Base-by-base conservation (phyloP, 2,888 invertebrate genomes). In the Thereva unica region DNA sequence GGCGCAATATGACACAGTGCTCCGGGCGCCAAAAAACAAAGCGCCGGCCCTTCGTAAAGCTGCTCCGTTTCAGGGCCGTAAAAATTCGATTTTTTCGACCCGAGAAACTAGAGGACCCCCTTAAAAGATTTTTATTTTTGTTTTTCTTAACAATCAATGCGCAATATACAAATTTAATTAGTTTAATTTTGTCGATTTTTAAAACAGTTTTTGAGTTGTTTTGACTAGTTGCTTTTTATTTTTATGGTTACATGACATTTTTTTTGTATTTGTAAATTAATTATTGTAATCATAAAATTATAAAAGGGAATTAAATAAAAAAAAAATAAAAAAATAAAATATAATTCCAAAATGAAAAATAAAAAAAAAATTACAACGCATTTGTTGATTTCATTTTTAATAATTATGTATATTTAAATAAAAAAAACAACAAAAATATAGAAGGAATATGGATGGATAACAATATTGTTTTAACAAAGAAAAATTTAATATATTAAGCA, bases 331-430 rank as follows among this genome's bases (percentile, higher is more conserved):
- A 61, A 50, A n/a, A n/a, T n/a, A n/a, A 23, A 23, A 23, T 23
- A 23, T 23, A 23, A 23, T 23, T 23, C 23, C 23, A 23, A 23
- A 23, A 23, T 23, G 23, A 23, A 23, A n/a, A n/a, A n/a, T n/a
- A n/a, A n/a, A n/a, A n/a, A n/a, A 23, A 23, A 23, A 23, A 23
- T 23, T 23, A 23, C 23, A 23, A 23, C 23, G 23, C 50, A 61
- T 61, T 61, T 61, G 50, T 61, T 61, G 61, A 61, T 61, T 61
- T 61, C 61, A 61, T 61, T 61, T 61, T 61, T 61, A 61, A 61
- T 61, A 59, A 59, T 12, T 41, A 49, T 23, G 8, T 50, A 4
- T 41, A 9, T 41, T 55, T 12, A 55, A 4, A 38, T 10, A 41
- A 55, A 12, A 41, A 54, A 34, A 10, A 38, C 34, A 41, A 55